Percentiles rank a stretch among this genome's conserved stretches.
Evolutionary conservation across 2,797 vertebrate genomes (phyloP).

Genomic region (Bovichtus variegatus): DNA sequence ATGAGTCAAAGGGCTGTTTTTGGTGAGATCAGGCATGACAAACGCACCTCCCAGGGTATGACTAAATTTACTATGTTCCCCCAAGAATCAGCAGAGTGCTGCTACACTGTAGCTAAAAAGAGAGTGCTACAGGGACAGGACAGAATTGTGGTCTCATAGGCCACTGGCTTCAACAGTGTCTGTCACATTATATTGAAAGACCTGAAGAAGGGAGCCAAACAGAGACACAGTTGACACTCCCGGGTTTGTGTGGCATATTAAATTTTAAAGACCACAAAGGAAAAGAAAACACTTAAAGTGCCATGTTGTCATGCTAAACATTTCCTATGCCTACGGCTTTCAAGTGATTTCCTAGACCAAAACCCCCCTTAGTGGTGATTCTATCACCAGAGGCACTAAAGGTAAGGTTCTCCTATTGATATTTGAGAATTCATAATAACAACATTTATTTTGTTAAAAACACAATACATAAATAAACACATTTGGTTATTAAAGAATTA

Average conservation of each 20-base stretch:
- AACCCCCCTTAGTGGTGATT: not conserved
- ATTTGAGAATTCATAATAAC: not conserved
- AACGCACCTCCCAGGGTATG: slow-evolving; percentile 15
- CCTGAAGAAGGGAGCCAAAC: slow-evolving; percentile 23
- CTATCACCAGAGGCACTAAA: not conserved
- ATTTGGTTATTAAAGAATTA: not conserved
- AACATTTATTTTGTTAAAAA: not conserved
- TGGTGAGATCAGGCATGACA: slow-evolving; percentile 16
- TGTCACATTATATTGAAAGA: slow-evolving; percentile 47
- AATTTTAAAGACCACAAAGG: slow-evolving; percentile 29
- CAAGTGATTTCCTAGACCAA: not conserved
- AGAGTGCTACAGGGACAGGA: slow-evolving; percentile 5
- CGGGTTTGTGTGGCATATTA: slow-evolving; percentile 27
- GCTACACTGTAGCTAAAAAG: slow-evolving; percentile 13
- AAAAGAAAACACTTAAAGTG: slow-evolving; percentile 21
- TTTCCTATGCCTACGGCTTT: slow-evolving; percentile 7
- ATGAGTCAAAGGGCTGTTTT: slow-evolving; percentile 35
- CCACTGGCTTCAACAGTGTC: slow-evolving; percentile 23
- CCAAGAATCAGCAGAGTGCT: slow-evolving; percentile 13
- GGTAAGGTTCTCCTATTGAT: not conserved
- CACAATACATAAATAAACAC: too few relatives aligned
- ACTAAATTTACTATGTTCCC: slow-evolving; percentile 33
- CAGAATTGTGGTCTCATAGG: slow-evolving; percentile 14
- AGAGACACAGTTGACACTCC: slow-evolving; percentile 23
- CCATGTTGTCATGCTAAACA: slow-evolving; percentile 19